Conservation (phyloP, 2,113 vertebrate species). For the Daphoenositta chrysoptera region DNA sequence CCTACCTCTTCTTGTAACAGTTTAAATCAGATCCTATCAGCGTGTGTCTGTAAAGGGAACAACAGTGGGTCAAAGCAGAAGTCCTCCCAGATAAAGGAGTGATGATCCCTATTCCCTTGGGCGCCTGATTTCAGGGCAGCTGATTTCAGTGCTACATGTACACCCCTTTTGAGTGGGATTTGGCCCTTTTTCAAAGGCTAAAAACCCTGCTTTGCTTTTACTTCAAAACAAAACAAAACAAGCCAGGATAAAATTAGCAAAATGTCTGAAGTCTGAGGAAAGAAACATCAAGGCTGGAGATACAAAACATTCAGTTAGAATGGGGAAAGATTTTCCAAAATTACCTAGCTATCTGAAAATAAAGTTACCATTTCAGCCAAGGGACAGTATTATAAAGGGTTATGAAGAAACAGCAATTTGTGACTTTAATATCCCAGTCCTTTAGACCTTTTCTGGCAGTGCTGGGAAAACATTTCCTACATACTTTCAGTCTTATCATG, state of each 20-base stretch:
- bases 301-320: not conserved
- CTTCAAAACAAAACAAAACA: not conserved
- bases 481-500: constrained; percentile 77
- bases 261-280: not conserved
- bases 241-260: not conserved
- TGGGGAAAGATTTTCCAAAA: not conserved
- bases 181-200: not conserved
- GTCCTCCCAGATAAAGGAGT: not conserved
- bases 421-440: constrained; percentile 26
- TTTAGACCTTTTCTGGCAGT: constrained; percentile 54
- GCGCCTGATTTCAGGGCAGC: not conserved
- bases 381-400: not conserved
- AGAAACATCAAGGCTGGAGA: not conserved
- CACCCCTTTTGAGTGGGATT: not conserved
- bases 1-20: not conserved
- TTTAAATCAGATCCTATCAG: not conserved
- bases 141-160: not conserved
- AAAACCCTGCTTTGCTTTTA: not conserved
- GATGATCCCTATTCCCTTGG: not conserved
- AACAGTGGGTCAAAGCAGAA: not conserved
- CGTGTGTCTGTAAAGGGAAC: not conserved
- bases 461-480: constrained; percentile 74
- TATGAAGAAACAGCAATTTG: not conserved
- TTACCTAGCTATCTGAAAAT: not conserved
- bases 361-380: not conserved